Percentiles rank a stretch among this genome's conserved stretches.
Conservation (phyloP, 2,113 vertebrate genomes). For the Ibidorhyncha struthersii region DNA sequence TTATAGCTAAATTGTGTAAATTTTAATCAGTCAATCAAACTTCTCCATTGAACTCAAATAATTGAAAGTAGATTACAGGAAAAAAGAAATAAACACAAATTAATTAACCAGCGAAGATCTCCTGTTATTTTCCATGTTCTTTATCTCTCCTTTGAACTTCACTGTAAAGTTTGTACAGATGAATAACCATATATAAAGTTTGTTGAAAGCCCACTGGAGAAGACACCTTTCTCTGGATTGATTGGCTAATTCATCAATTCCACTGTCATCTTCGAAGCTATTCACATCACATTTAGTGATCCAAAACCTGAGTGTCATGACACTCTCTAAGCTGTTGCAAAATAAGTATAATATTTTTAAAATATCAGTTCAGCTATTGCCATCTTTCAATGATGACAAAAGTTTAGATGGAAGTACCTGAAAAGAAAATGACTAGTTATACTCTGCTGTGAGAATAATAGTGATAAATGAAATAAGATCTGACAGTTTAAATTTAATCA, state of each 20-base stretch:
- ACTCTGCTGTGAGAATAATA: constrained; percentile 33
- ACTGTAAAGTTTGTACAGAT: neutral
- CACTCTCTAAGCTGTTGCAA: neutral
- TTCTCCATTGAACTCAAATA: neutral
- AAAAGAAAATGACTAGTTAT: constrained; percentile 60
- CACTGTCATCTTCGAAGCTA: neutral
- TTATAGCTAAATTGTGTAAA: neutral
- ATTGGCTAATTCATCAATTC: neutral
- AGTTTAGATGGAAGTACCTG: constrained; percentile 13
- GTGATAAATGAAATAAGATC: constrained; percentile 65
- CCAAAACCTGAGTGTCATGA: neutral
- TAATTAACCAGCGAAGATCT: neutral
- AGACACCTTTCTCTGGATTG: neutral
- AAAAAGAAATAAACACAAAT: neutral
- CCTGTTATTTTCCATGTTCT: neutral
- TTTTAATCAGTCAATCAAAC: neutral
- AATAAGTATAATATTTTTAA: neutral
- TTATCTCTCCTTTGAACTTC: neutral
- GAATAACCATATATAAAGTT: neutral
- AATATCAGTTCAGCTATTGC: neutral
- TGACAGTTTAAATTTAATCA: constrained; percentile 77
- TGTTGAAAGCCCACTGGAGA: neutral
- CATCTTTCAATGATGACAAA: neutral
- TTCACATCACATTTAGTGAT: neutral
- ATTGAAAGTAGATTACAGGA: neutral